These are phyloP conservation scores for Agonopterix subpropinquella DNA, from an alignment of 2,888 invertebrate species.

Conservation along the genomic window DNA sequence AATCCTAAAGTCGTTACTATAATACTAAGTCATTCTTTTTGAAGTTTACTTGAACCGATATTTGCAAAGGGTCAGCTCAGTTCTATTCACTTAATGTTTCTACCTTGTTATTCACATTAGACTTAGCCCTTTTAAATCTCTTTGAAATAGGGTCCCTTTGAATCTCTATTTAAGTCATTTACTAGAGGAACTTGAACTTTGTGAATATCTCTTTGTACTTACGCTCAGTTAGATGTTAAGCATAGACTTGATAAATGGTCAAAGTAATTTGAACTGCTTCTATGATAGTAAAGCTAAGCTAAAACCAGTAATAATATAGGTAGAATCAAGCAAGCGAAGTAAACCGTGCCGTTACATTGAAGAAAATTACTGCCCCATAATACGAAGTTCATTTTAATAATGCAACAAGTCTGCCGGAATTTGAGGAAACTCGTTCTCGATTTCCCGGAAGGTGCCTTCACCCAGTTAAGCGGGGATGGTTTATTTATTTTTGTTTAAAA, in stretches of 20 bases:
- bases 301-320: neutral
- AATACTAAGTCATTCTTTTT: slow-evolving; percentile 31
- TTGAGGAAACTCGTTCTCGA: slow-evolving; percentile 24
- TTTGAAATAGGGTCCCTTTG: slow-evolving; percentile 55
- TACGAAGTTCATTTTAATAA: slow-evolving; percentile 20
- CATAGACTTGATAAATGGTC: slow-evolving; percentile 1
- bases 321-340: slow-evolving; percentile 23
- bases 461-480: slow-evolving; percentile 10
- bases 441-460: slow-evolving; percentile 41
- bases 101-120: slow-evolving; percentile 63
- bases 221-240: neutral
- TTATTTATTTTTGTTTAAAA: no score
- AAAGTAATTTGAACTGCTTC: neutral
- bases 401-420: slow-evolving; percentile 18
- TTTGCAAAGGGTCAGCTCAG: slow-evolving; percentile 56
- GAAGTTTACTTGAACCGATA: slow-evolving; percentile 37
- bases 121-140: slow-evolving; percentile 58
- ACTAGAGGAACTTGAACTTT: slow-evolving; percentile 19
- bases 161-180: slow-evolving; percentile 29
- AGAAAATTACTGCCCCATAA: slow-evolving; percentile 27
- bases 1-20: slow-evolving; percentile 7
- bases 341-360: slow-evolving; percentile 31
- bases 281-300: neutral
- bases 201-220: neutral
- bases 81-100: slow-evolving; percentile 62